Conservation (phyloP, 2,888 invertebrate genomes). For the Phania funesta region DNA sequence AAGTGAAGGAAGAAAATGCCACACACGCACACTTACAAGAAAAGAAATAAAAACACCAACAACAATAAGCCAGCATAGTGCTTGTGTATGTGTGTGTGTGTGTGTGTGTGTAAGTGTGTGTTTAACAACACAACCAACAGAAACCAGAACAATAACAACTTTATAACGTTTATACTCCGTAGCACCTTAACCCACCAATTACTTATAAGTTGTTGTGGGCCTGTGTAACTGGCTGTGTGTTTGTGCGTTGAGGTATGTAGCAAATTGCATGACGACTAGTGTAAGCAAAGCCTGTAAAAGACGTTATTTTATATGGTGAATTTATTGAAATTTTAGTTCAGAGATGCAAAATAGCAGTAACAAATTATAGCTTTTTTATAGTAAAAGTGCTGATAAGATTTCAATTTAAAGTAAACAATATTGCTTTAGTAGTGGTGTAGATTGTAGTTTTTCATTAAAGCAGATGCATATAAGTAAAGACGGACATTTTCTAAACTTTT, state of each 20-base stretch:
- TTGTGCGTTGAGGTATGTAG: not conserved
- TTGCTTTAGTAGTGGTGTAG: no score
- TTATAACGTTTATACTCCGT: slow-evolving; percentile 59
- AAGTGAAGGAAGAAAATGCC: slow-evolving; percentile 28
- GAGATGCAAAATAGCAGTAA: slow-evolving; percentile 1
- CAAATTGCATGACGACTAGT: not conserved
- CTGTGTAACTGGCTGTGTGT: not conserved
- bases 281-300: not conserved
- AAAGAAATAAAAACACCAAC: slow-evolving; percentile 19
- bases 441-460: no score
- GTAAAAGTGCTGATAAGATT: no score
- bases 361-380: not conserved
- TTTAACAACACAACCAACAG: slow-evolving; percentile 36
- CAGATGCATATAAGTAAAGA: no score
- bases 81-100: not conserved
- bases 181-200: slow-evolving; percentile 64
- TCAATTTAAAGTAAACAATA: no score
- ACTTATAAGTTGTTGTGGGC: slow-evolving; percentile 37
- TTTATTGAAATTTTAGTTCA: not conserved
- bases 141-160: slow-evolving; percentile 62
- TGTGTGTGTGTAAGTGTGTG: not conserved
- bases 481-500: no score
- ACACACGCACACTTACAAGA: not conserved
- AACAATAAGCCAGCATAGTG: slow-evolving; percentile 7
- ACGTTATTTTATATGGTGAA: not conserved